A percentile compares a stretch with the other conserved stretches of the same genome.
Evolutionary conservation across 2,113 vertebrate species (phyloP).

Genomic region (Peromyscus californicus): DNA sequence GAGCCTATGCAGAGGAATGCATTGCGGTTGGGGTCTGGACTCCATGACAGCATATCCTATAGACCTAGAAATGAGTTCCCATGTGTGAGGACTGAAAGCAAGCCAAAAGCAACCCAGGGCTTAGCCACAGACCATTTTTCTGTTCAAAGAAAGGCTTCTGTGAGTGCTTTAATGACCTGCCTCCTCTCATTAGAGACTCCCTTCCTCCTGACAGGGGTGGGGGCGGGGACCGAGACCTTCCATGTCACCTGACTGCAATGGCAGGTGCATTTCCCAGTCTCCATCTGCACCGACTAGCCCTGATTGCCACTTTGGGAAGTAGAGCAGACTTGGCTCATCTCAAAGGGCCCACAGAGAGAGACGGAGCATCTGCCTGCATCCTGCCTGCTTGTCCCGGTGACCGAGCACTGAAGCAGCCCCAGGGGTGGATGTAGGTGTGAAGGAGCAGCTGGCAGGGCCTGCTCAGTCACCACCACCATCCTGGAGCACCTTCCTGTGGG

Average conservation of each 20-base stretch:
- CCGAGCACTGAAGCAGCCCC: not conserved
- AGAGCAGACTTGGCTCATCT: not conserved
- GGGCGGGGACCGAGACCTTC: not conserved
- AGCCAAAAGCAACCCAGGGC: not conserved
- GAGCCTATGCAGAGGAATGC: not conserved
- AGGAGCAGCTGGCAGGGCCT: not conserved
- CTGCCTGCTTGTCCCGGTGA: not conserved
- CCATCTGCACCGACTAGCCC: conserved; percentile 27
- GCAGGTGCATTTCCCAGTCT: not conserved
- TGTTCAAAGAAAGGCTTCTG: not conserved
- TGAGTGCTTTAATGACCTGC: not conserved
- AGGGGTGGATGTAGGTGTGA: not conserved
- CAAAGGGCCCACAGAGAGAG: not conserved
- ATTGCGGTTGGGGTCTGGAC: not conserved
- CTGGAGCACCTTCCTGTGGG: not conserved
- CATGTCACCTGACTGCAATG: not conserved
- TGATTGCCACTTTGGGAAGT: conserved; percentile 59
- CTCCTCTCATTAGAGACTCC: conserved; percentile 56
- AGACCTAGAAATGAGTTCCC: not conserved
- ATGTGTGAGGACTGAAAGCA: not conserved
- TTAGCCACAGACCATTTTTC: not conserved
- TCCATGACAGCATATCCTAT: not conserved
- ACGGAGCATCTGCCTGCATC: accelerated
- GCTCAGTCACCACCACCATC: not conserved
- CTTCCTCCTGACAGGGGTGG: not conserved